Conservation (phyloP, 2,797 vertebrate genomes). For the Spondyliosoma cantharus region DNA sequence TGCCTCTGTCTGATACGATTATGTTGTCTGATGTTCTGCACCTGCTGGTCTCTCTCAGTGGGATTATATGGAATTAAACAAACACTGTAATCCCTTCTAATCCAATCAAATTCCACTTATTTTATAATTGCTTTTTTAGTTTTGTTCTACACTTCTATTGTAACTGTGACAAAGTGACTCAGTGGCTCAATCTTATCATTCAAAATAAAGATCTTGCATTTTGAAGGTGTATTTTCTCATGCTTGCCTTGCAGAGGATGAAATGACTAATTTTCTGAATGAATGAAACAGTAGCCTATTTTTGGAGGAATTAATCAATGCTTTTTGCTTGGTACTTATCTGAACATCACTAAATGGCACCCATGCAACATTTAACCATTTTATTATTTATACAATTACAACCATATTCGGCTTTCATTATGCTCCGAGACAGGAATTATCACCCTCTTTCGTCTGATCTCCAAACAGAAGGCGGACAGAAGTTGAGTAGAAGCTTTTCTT, state of each 20-base stretch:
- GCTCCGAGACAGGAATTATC: no score
- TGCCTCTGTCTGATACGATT: neutral
- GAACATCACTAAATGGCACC: neutral
- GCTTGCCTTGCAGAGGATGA: neutral
- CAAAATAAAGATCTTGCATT: neutral
- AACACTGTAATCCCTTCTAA: neutral
- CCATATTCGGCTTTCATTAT: no score
- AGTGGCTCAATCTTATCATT: no score
- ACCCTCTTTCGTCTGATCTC: neutral
- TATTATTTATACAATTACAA: no score
- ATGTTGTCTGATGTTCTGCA: neutral
- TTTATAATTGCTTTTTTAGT: no score
- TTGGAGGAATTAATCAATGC: neutral
- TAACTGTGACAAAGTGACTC: no score
- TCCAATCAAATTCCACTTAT: neutral
- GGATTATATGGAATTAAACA: neutral
- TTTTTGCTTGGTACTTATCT: neutral
- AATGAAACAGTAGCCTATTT: neutral
- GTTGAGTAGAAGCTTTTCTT: no score
- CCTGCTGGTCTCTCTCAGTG: neutral
- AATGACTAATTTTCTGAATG: neutral
- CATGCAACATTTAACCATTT: neutral
- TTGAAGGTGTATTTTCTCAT: neutral
- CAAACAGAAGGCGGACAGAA: no score
- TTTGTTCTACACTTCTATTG: no score